Evolutionary conservation across 2,888 invertebrate species (phyloP).

Genomic region (Lasioglossum pauxillum): DNA sequence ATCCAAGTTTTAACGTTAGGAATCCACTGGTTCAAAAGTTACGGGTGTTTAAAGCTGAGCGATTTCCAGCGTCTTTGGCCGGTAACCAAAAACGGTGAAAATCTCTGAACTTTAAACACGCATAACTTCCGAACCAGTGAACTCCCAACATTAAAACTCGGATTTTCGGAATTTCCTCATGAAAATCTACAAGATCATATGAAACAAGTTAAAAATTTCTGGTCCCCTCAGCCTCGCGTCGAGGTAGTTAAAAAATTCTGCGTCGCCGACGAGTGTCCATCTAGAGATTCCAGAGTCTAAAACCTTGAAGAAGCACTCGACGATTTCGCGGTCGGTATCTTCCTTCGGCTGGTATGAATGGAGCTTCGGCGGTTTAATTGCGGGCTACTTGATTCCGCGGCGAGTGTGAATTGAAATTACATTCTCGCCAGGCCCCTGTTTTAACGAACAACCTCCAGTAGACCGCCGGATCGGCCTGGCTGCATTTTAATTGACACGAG

Average conservation of each 20-base stretch:
- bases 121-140: too few species aligned
- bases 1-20: too few species aligned
- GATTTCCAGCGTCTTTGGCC: too few species aligned
- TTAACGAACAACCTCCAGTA: not conserved
- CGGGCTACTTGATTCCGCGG: not conserved
- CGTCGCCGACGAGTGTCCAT: conserved; percentile 19
- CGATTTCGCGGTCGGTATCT: not conserved
- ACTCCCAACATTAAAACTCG: too few species aligned
- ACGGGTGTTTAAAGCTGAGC: too few species aligned
- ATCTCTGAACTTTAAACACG: too few species aligned
- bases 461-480: not conserved
- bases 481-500: conserved; percentile 1
- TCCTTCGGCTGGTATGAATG: not conserved
- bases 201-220: too few species aligned
- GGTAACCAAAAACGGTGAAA: too few species aligned
- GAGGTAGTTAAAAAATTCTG: conserved; percentile 47
- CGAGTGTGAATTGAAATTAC: not conserved
- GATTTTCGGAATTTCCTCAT: too few species aligned
- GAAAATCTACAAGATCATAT: too few species aligned
- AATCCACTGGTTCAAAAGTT: too few species aligned
- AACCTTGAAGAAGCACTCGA: not conserved
- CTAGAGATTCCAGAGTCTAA: not conserved
- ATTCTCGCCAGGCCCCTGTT: not conserved
- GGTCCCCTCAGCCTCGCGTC: too few species aligned
- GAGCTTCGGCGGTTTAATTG: not conserved